Evolutionary conservation across 2,888 invertebrate genomes (phyloP).

Genomic region (Mythimna impura): DNA sequence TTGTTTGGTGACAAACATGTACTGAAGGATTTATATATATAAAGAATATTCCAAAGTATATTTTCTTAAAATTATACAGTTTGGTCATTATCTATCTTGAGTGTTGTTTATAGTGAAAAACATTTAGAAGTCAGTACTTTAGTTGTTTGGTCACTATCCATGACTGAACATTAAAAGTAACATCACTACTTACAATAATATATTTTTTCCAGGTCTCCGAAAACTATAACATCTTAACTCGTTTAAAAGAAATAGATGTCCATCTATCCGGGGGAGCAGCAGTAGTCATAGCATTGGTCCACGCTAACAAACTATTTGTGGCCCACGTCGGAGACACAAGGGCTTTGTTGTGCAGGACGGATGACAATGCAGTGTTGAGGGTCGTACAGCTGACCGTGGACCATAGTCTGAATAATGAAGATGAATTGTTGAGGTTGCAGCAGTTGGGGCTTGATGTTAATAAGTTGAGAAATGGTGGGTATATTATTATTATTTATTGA

Average conservation of each 20-base stretch:
- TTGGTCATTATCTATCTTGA: no score
- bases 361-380: slow-evolving; percentile 93
- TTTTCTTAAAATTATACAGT: no score
- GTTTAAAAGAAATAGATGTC: slow-evolving; percentile 93
- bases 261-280: slow-evolving; percentile 96
- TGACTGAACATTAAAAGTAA: no score
- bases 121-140: no score
- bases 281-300: slow-evolving; percentile 95
- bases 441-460: slow-evolving; percentile 94
- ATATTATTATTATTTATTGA: no score
- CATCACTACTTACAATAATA: no score
- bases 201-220: slow-evolving; percentile 79
- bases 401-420: slow-evolving; percentile 96
- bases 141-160: no score
- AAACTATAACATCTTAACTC: slow-evolving; percentile 89
- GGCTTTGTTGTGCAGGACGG: slow-evolving; percentile 95
- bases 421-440: slow-evolving; percentile 94
- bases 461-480: slow-evolving; percentile 91
- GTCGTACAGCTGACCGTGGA: slow-evolving; percentile 96
- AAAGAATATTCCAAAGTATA: no score
- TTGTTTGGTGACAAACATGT: no score
- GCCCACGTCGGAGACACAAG: slow-evolving; percentile 96
- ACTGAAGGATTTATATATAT: no score
- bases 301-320: slow-evolving; percentile 94
- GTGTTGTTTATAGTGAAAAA: no score